Evolutionary conservation across 2,113 vertebrate species (phyloP).

Genomic region (Gavialis gangeticus): DNA sequence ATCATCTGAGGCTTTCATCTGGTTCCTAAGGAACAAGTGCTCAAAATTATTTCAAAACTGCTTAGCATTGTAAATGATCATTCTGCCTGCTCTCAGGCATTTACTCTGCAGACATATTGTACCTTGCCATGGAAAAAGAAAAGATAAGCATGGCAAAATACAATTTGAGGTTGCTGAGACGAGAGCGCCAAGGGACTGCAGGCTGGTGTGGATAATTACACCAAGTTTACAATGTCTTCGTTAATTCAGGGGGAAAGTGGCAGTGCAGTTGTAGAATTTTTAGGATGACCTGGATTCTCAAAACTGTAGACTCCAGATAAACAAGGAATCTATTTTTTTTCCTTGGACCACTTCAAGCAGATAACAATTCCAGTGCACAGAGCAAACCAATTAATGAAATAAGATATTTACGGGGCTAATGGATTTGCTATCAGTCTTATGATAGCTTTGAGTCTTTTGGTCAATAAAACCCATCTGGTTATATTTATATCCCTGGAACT

Average conservation of each 20-base stretch:
- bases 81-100: conserved; percentile 7
- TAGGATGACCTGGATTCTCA: not conserved
- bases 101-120: not conserved
- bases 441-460: not conserved
- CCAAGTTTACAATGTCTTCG: conserved; percentile 15
- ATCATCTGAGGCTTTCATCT: conserved; percentile 21
- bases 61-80: conserved; percentile 62
- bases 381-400: conserved; percentile 3
- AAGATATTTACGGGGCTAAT: not conserved
- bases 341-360: not conserved
- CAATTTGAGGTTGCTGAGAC: conserved; percentile 41
- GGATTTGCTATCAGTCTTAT: not conserved
- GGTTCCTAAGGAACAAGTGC: conserved; percentile 34
- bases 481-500: not conserved
- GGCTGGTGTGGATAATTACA: conserved; percentile 19
- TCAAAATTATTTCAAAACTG: conserved; percentile 57
- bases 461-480: not conserved
- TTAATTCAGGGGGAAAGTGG: conserved; percentile 14
- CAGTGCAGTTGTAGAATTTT: not conserved
- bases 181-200: not conserved
- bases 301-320: not conserved
- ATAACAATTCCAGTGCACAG: not conserved
- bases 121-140: conserved; percentile 24
- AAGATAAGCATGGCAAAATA: conserved; percentile 42
- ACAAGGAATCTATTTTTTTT: not conserved